Evolutionary conservation across 2,113 vertebrate genomes (phyloP).

Genomic region (Poicephalus meyeri): DNA sequence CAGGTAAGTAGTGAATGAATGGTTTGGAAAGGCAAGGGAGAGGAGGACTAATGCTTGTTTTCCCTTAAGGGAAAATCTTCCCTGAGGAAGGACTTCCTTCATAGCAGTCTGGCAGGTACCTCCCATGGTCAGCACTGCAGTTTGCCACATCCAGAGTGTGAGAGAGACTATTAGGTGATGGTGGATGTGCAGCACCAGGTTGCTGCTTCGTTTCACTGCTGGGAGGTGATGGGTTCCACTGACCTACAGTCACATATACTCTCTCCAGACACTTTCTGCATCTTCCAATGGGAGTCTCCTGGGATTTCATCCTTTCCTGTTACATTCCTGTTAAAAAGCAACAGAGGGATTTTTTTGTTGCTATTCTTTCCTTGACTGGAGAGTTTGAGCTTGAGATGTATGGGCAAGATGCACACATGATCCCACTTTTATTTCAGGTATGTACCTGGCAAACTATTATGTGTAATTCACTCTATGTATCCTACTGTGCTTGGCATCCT

Average conservation of each 20-base stretch:
- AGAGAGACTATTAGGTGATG: no score
- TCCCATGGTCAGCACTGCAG: neutral
- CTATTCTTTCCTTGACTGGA: neutral
- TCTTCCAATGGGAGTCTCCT: neutral
- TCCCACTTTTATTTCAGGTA: neutral
- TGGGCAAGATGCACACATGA: neutral
- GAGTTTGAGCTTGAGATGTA: neutral
- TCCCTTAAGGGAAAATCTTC: neutral
- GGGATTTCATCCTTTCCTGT: neutral
- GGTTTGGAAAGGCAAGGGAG: neutral
- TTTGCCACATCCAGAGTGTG: rapidly evolving
- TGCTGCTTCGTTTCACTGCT: neutral
- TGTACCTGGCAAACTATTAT: neutral
- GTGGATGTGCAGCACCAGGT: neutral
- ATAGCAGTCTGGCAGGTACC: neutral
- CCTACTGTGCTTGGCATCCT: neutral
- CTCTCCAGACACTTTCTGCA: neutral
- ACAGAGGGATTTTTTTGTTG: neutral
- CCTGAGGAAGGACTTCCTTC: neutral
- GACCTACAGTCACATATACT: neutral
- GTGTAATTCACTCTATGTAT: neutral
- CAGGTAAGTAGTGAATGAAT: rapidly evolving
- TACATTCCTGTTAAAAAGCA: neutral
- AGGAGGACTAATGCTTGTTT: neutral
- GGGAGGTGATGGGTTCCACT: neutral